Percentiles rank a stretch among this genome's conserved stretches.
phyloP scores from a whole-genome alignment of 2,113 vertebrate genomes.

The Catharus minimus region DNA sequence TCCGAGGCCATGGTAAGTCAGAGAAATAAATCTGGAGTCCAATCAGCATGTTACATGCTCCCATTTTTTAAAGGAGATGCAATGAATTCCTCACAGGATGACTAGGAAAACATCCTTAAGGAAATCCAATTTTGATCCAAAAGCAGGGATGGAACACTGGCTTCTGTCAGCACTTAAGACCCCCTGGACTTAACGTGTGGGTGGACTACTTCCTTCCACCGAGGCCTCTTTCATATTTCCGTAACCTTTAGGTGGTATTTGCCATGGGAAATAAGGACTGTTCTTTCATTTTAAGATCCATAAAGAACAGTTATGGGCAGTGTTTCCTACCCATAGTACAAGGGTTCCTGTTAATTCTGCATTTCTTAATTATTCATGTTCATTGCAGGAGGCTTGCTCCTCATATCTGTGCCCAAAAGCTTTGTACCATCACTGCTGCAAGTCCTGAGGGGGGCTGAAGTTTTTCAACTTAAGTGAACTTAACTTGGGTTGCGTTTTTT shows the following conservation, averaged over 20 bases:
- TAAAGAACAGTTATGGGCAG: background rate
- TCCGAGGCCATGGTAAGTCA: conserved; percentile 88
- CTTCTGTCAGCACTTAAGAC: background rate
- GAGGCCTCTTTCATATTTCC: background rate
- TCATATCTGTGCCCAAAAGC: background rate
- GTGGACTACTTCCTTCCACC: background rate
- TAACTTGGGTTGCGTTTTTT: background rate
- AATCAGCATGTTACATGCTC: accelerated
- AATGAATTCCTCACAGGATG: background rate
- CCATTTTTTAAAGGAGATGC: background rate
- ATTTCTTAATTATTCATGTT: background rate
- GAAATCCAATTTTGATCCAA: background rate
- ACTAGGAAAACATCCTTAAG: background rate
- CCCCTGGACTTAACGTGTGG: accelerated
- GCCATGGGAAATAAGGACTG: background rate
- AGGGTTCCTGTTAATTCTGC: background rate
- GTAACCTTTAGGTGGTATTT: background rate
- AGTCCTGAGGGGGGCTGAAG: background rate
- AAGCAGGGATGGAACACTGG: background rate
- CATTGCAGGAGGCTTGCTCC: background rate
- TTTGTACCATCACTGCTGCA: background rate
- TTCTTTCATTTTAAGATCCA: background rate
- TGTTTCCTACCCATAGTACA: background rate
- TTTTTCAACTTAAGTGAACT: background rate
- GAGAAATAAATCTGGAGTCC: background rate